A percentile compares a stretch with the other conserved stretches of the same genome.
Evolutionary conservation across 2,888 invertebrate species (phyloP).

Genomic region (Cyclophora punctaria): DNA sequence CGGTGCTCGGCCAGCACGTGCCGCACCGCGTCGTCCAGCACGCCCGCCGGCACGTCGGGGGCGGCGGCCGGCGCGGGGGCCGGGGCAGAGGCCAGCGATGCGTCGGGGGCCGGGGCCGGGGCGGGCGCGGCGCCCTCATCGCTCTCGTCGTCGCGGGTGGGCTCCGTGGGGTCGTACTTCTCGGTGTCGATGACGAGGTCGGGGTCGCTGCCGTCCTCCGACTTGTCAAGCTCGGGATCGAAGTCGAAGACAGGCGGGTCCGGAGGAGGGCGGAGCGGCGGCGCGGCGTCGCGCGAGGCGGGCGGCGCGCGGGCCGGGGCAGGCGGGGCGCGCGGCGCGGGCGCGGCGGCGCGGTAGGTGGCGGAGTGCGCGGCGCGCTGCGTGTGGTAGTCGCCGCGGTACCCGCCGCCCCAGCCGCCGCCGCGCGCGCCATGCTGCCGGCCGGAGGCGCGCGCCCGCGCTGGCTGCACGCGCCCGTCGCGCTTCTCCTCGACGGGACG

Average conservation of each 20-base stretch:
- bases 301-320: conserved; percentile 32
- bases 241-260: conserved; percentile 54
- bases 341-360: background rate
- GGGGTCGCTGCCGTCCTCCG: conserved; percentile 72
- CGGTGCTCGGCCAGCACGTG: conserved; percentile 56
- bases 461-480: conserved; percentile 14
- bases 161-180: conserved; percentile 74
- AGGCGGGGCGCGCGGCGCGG: conserved; percentile 17
- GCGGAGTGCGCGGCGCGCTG: no score
- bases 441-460: conserved; percentile 54
- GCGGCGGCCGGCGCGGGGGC: conserved; percentile 37
- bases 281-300: conserved; percentile 10
- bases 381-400: conserved; percentile 23
- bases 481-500: conserved; percentile 11
- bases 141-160: conserved; percentile 59
- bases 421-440: conserved; percentile 75
- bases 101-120: conserved; percentile 2
- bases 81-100: conserved; percentile 15
- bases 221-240: conserved; percentile 47
- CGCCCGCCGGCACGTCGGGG: conserved; percentile 38
- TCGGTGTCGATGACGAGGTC: conserved; percentile 76
- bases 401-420: conserved; percentile 62
- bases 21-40: conserved; percentile 52
- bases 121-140: conserved; percentile 16
- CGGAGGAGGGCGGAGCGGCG: conserved; percentile 31